phyloP scores from a whole-genome alignment of 2,888 invertebrate species.

The Pristionchus maxplancki region DNA sequence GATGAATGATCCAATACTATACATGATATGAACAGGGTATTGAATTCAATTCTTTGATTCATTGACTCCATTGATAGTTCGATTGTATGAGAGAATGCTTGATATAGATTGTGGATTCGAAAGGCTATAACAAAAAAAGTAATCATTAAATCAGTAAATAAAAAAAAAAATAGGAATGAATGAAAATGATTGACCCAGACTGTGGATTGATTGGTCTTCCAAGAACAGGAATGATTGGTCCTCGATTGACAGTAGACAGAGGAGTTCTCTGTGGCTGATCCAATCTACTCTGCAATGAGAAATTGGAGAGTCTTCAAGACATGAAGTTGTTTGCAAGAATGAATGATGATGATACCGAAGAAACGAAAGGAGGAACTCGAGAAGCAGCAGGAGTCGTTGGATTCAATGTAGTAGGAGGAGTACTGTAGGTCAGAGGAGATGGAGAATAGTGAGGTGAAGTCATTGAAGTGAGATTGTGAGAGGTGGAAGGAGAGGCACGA shows the following conservation, averaged over 20 bases:
- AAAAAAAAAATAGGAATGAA: not conserved
- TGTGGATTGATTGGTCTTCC: not conserved
- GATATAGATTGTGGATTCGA: not conserved
- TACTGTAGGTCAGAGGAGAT: not conserved
- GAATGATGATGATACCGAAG: too few species aligned
- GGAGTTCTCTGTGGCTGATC: not conserved
- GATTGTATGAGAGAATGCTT: not conserved
- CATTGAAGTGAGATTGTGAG: not conserved
- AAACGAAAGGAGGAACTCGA: not conserved
- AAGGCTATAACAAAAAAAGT: not conserved
- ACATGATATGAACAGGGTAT: not conserved
- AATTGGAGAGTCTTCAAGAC: too few species aligned
- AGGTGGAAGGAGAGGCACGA: not conserved
- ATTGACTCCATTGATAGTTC: not conserved
- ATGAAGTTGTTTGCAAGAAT: too few species aligned
- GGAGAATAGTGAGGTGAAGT: not conserved
- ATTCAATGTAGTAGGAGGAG: conserved; percentile 22
- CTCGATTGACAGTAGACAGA: not conserved
- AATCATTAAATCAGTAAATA: not conserved
- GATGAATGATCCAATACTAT: not conserved
- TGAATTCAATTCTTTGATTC: not conserved
- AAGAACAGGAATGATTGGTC: not conserved
- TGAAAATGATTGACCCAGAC: not conserved
- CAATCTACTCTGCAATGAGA: not conserved
- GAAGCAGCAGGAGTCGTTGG: conserved; percentile 13